Conservation (phyloP, 1,140 invertebrate genomes). For the Bombus fervidus region DNA sequence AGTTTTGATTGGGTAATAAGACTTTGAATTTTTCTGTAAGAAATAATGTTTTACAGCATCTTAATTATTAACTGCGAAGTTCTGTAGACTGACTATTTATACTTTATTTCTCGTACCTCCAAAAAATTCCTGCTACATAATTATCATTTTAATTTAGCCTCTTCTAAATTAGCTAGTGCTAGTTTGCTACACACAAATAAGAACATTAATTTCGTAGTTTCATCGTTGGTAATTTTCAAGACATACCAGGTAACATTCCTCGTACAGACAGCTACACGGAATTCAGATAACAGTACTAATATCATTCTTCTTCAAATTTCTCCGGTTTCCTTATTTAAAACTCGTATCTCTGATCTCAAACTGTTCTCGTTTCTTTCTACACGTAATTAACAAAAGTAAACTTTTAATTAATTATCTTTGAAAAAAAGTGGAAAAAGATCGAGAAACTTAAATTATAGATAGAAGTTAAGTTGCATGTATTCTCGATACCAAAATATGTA, state of each 20-base stretch:
- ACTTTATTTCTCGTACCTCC: background rate
- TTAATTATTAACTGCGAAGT: background rate
- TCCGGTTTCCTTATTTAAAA: background rate
- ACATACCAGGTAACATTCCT: slow-evolving; percentile 14
- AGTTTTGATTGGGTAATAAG: too few relatives aligned
- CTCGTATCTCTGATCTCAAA: background rate
- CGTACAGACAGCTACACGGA: background rate
- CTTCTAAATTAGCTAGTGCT: background rate
- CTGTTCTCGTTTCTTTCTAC: too few relatives aligned
- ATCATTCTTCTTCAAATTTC: background rate
- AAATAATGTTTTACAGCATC: too few relatives aligned
- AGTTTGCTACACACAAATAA: background rate
- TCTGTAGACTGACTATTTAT: background rate
- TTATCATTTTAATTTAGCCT: background rate
- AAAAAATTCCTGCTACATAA: background rate
- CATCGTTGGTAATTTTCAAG: background rate
- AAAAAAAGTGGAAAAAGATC: background rate
- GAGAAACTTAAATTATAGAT: background rate
- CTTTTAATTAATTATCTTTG: too few relatives aligned
- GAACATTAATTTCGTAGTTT: slow-evolving; percentile 1
- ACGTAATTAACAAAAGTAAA: too few relatives aligned
- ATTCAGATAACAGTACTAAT: background rate
- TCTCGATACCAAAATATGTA: background rate
- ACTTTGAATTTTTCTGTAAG: too few relatives aligned
- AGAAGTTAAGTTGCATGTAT: too few relatives aligned